Percentiles rank a stretch among this genome's conserved stretches.
phyloP scores from a whole-genome alignment of 2,888 invertebrate genomes.

The Tholera decimalis region DNA sequence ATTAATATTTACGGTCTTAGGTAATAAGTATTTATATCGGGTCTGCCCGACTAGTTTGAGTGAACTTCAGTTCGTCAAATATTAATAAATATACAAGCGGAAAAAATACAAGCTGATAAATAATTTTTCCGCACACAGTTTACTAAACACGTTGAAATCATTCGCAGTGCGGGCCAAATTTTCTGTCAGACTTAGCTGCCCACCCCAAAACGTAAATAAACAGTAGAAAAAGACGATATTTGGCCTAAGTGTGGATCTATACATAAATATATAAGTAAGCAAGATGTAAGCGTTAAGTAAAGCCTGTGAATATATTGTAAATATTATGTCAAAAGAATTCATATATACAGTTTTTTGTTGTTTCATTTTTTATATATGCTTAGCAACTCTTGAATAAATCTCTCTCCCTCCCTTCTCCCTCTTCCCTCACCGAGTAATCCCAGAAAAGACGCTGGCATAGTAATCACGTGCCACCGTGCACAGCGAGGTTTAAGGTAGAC shows the following conservation, averaged over 20 bases:
- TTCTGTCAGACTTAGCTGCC: conserved; percentile 15
- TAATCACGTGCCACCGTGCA: too few relatives aligned
- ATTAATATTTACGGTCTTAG: conserved; percentile 32
- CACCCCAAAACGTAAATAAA: conserved; percentile 32
- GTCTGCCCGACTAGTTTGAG: conserved; percentile 7
- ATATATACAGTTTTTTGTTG: conserved; percentile 66
- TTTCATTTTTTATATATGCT: conserved; percentile 64
- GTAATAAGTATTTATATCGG: conserved; percentile 44
- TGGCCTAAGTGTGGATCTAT: conserved; percentile 45
- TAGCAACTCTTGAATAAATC: too few relatives aligned
- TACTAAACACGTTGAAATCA: background rate
- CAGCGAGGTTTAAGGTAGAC: too few relatives aligned
- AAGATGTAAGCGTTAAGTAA: conserved; percentile 46
- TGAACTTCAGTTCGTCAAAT: conserved; percentile 26
- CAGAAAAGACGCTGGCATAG: too few relatives aligned
- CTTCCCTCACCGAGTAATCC: too few relatives aligned
- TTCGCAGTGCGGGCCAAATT: conserved; percentile 21
- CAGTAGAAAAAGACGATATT: conserved; percentile 38
- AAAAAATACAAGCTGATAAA: background rate
- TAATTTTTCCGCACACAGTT: background rate
- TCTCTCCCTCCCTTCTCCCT: too few relatives aligned
- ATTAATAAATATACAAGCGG: conserved; percentile 12
- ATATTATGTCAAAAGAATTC: conserved; percentile 68
- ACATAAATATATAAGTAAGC: conserved; percentile 25
- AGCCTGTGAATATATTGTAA: conserved; percentile 65